Percentiles rank a stretch among this genome's conserved stretches.
Conservation (phyloP, 2,888 invertebrate genomes). For the Andrena haemorrhoa region DNA sequence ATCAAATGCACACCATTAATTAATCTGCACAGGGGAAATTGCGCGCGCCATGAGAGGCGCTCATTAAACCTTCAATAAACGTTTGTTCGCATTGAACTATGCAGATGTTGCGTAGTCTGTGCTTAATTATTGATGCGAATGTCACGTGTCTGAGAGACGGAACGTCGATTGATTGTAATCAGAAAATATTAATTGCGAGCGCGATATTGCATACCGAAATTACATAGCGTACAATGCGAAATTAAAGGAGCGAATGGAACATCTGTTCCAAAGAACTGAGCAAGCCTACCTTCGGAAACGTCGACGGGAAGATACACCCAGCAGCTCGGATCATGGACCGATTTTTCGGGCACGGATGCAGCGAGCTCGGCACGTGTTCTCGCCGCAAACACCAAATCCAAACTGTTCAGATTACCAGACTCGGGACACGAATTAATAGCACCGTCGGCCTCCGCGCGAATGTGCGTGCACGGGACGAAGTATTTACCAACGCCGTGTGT, state of each 20-base stretch:
- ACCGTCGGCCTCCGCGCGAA: not conserved
- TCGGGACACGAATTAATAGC: slow-evolving; percentile 40
- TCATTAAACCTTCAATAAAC: slow-evolving; percentile 38
- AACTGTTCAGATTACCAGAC: slow-evolving; percentile 7
- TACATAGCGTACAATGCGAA: no score
- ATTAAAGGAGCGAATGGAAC: no score
- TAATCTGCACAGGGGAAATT: not conserved
- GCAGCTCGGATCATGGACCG: not conserved
- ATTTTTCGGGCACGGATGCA: not conserved
- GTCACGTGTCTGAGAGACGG: slow-evolving; percentile 20
- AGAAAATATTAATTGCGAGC: not conserved
- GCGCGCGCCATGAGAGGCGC: slow-evolving; percentile 7
- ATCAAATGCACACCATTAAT: slow-evolving; percentile 21
- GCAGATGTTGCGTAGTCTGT: slow-evolving; percentile 16
- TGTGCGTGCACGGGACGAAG: slow-evolving; percentile 8
- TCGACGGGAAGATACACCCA: not conserved
- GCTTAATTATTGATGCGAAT: slow-evolving; percentile 32
- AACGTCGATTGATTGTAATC: slow-evolving; percentile 23
- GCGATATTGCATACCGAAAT: not conserved
- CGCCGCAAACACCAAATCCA: not conserved
- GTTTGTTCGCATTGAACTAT: slow-evolving; percentile 25
- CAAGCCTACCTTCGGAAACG: not conserved
- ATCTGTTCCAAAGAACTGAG: not conserved
- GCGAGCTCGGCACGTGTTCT: not conserved
- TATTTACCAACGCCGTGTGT: slow-evolving; percentile 16